Evolutionary conservation across 2,797 vertebrate genomes (phyloP).

Genomic region (Salarias fasciatus): DNA sequence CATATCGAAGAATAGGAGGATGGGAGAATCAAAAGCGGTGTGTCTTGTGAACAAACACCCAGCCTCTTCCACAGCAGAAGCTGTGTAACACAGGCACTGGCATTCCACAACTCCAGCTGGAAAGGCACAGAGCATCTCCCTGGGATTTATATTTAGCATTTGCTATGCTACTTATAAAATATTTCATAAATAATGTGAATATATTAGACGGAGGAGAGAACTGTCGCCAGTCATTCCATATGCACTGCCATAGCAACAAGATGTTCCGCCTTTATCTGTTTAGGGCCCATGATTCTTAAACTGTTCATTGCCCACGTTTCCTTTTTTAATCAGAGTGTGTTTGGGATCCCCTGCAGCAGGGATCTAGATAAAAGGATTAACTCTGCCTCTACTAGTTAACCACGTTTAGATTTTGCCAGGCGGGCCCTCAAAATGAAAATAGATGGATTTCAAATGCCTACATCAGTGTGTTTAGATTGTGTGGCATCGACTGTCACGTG

Average conservation of each 20-base stretch:
- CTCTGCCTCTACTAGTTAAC: slow-evolving; percentile 87
- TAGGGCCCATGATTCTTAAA: slow-evolving; percentile 84
- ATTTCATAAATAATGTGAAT: slow-evolving; percentile 88
- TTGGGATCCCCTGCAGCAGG: slow-evolving; percentile 87
- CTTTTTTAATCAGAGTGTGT: slow-evolving; percentile 86
- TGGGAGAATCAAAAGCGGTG: slow-evolving; percentile 75
- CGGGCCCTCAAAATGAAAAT: slow-evolving; percentile 81
- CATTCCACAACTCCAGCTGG: slow-evolving; percentile 68
- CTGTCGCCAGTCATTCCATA: slow-evolving; percentile 82
- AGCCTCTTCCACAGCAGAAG: slow-evolving; percentile 72
- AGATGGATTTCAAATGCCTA: slow-evolving; percentile 80
- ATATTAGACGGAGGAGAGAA: slow-evolving; percentile 76
- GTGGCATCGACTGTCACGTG: slow-evolving; percentile 63
- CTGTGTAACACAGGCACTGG: slow-evolving; percentile 70
- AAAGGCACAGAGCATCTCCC: slow-evolving; percentile 75
- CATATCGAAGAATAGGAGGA: slow-evolving; percentile 66
- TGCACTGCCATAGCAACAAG: slow-evolving; percentile 86
- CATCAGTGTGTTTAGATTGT: slow-evolving; percentile 71
- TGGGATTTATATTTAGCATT: slow-evolving; percentile 87
- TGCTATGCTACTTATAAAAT: slow-evolving; percentile 87
- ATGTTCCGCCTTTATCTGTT: slow-evolving; percentile 85
- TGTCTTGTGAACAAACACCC: slow-evolving; percentile 80
- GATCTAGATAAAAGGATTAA: slow-evolving; percentile 89
- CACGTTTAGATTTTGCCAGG: slow-evolving; percentile 83
- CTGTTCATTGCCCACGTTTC: slow-evolving; percentile 83